Conservation (phyloP, 35 echinoderm and acorn worm species). For the Chiridota heheva region DNA sequence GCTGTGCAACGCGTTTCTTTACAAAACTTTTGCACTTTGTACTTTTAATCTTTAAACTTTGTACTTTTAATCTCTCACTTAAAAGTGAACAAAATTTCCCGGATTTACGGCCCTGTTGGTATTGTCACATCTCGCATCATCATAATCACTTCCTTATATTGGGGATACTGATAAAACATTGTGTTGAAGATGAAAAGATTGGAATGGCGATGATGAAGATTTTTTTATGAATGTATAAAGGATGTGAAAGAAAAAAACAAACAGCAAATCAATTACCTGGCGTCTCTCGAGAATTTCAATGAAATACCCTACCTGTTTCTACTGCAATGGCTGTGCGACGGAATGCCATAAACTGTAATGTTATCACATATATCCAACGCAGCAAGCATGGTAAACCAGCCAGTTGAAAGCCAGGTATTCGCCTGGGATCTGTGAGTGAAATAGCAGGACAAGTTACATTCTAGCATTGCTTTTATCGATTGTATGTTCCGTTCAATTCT, state of each 20-base stretch:
- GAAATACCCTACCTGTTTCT: conserved; percentile 22
- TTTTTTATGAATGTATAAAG: neutral
- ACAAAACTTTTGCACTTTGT: no score
- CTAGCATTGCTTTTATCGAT: neutral
- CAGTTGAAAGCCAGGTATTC: conserved; percentile 90
- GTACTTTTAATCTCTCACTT: no score
- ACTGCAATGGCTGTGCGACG: conserved; percentile 68
- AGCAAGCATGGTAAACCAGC: conserved; percentile 92
- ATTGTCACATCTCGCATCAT: no score
- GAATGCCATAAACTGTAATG: conserved; percentile 80
- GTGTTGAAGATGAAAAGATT: no score
- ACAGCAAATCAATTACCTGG: neutral
- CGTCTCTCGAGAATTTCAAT: neutral
- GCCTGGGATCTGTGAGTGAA: conserved; percentile 54
- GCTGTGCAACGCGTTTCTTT: no score
- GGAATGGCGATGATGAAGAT: neutral
- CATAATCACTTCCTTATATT: no score
- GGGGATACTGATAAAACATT: neutral
- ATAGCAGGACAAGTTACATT: neutral
- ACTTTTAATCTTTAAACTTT: no score
- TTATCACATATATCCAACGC: conserved; percentile 83
- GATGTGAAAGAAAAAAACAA: neutral
- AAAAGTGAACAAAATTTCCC: no score
- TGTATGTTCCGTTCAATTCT: neutral
- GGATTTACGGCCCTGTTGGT: no score